Conservation (phyloP, 2,113 vertebrate species). For the Papio anubis region DNA sequence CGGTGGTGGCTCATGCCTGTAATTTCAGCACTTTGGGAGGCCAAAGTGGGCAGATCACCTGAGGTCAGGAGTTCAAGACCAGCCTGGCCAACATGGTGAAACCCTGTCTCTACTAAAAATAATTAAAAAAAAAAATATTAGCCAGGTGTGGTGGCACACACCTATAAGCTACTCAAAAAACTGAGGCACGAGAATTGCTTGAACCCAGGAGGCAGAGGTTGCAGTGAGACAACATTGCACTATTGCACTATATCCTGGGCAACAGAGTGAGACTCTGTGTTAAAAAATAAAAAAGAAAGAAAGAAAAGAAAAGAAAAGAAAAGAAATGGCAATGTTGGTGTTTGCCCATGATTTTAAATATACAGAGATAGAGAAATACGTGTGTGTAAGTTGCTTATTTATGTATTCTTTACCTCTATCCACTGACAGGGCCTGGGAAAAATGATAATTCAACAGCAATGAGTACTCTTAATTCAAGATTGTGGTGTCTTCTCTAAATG, state of each 20-base stretch:
- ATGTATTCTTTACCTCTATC: not conserved
- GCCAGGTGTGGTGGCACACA: no score
- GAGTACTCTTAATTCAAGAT: not conserved
- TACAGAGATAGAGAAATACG: not conserved
- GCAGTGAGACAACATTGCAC: not conserved
- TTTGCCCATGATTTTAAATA: not conserved
- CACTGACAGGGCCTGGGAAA: not conserved
- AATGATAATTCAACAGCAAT: not conserved
- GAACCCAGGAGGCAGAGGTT: not conserved
- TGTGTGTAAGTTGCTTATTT: not conserved
- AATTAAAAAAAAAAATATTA: no score
- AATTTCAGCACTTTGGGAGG: not conserved
- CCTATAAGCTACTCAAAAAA: not conserved
- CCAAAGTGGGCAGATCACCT: no score
- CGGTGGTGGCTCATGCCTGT: not conserved
- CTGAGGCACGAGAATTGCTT: not conserved
- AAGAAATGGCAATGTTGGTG: not conserved
- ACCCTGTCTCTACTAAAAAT: no score
- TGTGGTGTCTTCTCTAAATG: not conserved
- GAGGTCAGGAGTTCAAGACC: no score
- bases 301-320: not conserved
- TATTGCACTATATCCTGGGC: not conserved
- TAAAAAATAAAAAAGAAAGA: not conserved
- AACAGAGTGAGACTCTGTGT: not conserved
- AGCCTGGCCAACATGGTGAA: no score